A percentile compares a stretch with the other conserved stretches of the same genome.
Evolutionary conservation across 2,888 invertebrate genomes (phyloP).

Genomic region (Ceraclea dissimilis): DNA sequence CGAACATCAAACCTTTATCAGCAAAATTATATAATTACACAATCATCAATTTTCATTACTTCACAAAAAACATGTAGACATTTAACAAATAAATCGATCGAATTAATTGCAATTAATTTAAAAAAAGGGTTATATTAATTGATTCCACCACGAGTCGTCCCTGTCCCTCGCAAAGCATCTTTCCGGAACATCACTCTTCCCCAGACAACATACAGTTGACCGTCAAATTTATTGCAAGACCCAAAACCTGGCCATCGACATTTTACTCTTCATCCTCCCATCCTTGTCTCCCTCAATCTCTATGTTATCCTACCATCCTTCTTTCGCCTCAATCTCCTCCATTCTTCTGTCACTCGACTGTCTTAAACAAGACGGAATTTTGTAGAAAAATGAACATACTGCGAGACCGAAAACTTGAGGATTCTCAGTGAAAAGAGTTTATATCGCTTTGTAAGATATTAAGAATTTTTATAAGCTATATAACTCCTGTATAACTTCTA

Average conservation of each 20-base stretch:
- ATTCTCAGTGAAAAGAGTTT: background rate
- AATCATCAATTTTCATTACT: too few species aligned
- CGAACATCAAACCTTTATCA: too few species aligned
- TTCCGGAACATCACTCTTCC: background rate
- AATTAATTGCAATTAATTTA: too few species aligned
- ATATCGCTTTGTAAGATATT: background rate
- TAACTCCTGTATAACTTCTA: too few species aligned
- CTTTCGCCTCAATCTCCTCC: constrained; percentile 25
- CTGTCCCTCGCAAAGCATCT: too few species aligned
- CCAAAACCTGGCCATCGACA: constrained; percentile 1
- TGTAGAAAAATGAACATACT: background rate
- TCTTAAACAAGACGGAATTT: background rate
- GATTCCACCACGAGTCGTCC: too few species aligned
- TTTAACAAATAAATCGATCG: too few species aligned
- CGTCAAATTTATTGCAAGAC: background rate
- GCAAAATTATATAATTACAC: too few species aligned
- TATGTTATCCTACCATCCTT: constrained; percentile 27
- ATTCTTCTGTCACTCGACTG: constrained; percentile 28
- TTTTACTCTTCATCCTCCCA: background rate
- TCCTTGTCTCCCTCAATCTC: constrained; percentile 1
- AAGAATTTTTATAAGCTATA: background rate
- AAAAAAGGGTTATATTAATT: too few species aligned
- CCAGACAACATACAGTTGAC: background rate
- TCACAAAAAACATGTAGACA: too few species aligned
- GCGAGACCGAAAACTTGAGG: background rate